A percentile compares a stretch with the other conserved stretches of the same genome.
phyloP scores from a whole-genome alignment of 2,797 vertebrate genomes.

The Danionella dracula region DNA sequence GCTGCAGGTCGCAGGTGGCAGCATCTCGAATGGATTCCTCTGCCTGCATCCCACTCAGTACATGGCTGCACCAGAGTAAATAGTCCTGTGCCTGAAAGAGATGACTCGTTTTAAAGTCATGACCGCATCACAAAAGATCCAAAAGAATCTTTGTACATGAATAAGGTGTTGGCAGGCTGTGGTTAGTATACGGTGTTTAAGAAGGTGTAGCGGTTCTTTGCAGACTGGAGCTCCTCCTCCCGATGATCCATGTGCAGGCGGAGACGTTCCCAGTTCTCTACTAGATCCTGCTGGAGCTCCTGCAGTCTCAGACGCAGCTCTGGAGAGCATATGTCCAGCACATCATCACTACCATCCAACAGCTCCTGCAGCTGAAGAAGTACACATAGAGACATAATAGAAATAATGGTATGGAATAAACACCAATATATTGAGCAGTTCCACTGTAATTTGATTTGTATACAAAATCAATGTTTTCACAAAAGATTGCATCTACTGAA shows the following conservation, averaged over 20 bases:
- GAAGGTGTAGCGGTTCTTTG: slow-evolving; percentile 68
- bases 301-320: slow-evolving; percentile 61
- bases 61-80: slow-evolving; percentile 72
- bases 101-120: not conserved
- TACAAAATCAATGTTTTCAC: too few relatives aligned
- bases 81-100: slow-evolving; percentile 73
- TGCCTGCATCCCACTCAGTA: slow-evolving; percentile 68
- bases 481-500: too few relatives aligned
- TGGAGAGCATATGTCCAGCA: slow-evolving; percentile 58
- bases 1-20: slow-evolving; percentile 63
- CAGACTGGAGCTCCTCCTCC: slow-evolving; percentile 63
- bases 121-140: too few relatives aligned
- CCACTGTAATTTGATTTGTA: too few relatives aligned
- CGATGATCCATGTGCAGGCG: slow-evolving; percentile 61
- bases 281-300: slow-evolving; percentile 71
- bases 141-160: too few relatives aligned
- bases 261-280: slow-evolving; percentile 74
- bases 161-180: too few relatives aligned
- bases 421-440: too few relatives aligned
- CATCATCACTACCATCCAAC: slow-evolving; percentile 58
- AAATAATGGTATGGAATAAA: too few relatives aligned
- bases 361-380: slow-evolving; percentile 76
- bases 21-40: slow-evolving; percentile 74
- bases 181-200: slow-evolving; percentile 63
- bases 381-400: not conserved